Base-by-base conservation (phyloP, 2,888 invertebrate species). In the Cataglyphis rosenhaueri region DNA sequence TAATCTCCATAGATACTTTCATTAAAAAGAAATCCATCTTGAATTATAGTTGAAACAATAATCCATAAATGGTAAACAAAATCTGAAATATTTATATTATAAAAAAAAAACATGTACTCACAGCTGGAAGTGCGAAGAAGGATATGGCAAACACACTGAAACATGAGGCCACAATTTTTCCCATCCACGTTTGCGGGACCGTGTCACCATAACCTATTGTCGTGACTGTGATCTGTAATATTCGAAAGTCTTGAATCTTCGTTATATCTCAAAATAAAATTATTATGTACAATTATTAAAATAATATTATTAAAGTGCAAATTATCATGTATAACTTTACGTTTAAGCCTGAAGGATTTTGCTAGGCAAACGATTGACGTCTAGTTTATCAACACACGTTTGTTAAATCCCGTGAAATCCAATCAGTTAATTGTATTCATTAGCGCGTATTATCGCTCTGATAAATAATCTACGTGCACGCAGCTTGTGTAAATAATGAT, bases 131-230 rank as follows among this genome's bases (percentile, higher is more conserved):
- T 91, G 98, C 97, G 94, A 98, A 98, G 95, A 98, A 98, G 21
- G 97, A 97, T 91, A 98, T 98, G 86, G 97, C 97, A 93, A 98
- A 98, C 61, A 98, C 97, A 90, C 97, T 97, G 95, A 98, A 98
- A 94, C 97, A 97, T 35, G 97, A 97, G 21, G 98, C 97, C 25
- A 98, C 97, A 85, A 98, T 97, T 94, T 97, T 97, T 9, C 98
- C 98, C 96, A 97, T 96, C 97, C 97, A 97, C 10, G 97, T 98
- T 93, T 97, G 96, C n/a, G 97, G 97, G 35, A 98, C 97, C 3
- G 97, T 97, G 94, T 98, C 97, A 70, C 97, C 98, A 93, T 98
- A 98, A n/a, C 98, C 97, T 83, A 98, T 98, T 18, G 97, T 98
- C 66, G 97, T 98, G 79, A 98, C 97, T 15, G 97, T 98, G 86